phyloP scores from a whole-genome alignment of 2,113 vertebrate genomes.

The Stigmatopora argus region DNA sequence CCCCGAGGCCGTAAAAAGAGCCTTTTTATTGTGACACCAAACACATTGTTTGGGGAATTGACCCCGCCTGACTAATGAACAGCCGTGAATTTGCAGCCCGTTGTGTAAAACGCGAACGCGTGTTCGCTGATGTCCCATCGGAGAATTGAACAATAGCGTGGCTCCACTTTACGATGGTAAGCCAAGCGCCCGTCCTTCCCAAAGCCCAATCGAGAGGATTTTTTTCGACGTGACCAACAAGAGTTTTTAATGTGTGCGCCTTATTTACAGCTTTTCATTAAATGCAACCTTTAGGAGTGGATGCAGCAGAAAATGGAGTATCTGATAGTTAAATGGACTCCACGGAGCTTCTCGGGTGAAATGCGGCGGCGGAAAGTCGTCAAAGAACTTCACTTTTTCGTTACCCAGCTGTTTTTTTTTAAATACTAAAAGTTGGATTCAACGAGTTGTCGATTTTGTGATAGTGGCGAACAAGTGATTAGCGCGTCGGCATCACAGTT shows the following conservation, averaged over 20 bases:
- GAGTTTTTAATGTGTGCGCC: neutral
- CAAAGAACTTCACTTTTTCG: neutral
- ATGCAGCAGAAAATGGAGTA: neutral
- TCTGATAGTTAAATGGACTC: neutral
- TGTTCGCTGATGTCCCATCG: neutral
- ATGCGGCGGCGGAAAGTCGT: neutral
- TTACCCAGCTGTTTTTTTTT: neutral
- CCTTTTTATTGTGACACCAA: slow-evolving; percentile 62
- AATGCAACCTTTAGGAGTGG: slow-evolving; percentile 2
- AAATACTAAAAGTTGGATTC: neutral
- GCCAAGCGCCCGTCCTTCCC: neutral
- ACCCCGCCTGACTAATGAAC: slow-evolving; percentile 69
- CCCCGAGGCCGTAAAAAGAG: slow-evolving; percentile 1
- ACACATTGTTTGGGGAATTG: slow-evolving; percentile 69
- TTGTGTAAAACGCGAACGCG: slow-evolving; percentile 1
- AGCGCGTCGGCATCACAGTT: too few relatives aligned
- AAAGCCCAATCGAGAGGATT: neutral
- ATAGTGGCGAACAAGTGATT: too few relatives aligned
- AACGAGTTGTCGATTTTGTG: neutral
- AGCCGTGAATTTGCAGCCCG: slow-evolving; percentile 54
- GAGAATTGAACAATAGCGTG: slow-evolving; percentile 7
- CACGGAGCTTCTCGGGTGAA: neutral
- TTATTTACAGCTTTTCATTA: slow-evolving; percentile 1
- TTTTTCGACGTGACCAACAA: neutral
- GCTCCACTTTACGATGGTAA: slow-evolving; percentile 2